Conservation (phyloP, 2,113 vertebrate species). For the Aptenodytes patagonicus region DNA sequence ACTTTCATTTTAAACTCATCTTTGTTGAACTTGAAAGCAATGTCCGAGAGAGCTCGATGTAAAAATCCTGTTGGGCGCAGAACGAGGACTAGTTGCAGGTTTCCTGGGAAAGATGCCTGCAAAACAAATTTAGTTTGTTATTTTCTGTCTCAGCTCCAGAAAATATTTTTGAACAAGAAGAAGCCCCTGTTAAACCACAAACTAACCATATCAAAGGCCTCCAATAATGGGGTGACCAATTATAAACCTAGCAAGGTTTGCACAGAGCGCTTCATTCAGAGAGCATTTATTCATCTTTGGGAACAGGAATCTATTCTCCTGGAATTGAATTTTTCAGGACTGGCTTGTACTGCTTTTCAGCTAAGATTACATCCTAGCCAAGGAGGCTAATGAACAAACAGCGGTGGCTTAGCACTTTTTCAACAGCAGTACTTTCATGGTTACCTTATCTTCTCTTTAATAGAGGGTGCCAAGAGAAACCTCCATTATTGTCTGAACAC, state of each 20-base stretch:
- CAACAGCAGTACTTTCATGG: neutral
- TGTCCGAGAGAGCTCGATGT: slow-evolving; percentile 88
- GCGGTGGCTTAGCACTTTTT: neutral
- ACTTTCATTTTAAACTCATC: slow-evolving; percentile 99
- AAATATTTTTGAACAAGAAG: neutral
- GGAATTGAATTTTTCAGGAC: neutral
- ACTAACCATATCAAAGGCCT: neutral
- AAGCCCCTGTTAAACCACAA: neutral
- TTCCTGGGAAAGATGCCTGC: slow-evolving; percentile 95
- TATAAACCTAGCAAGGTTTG: neutral
- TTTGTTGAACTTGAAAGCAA: slow-evolving; percentile 91
- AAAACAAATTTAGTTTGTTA: neutral
- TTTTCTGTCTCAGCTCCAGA: neutral
- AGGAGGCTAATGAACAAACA: neutral
- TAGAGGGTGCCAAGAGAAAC: neutral
- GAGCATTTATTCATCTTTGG: neutral
- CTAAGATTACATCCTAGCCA: neutral
- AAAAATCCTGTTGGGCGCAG: slow-evolving; percentile 89
- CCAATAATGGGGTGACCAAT: neutral
- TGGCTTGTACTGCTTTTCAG: neutral
- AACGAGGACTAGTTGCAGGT: slow-evolving; percentile 93
- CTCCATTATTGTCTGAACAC: neutral
- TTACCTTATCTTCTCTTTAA: neutral
- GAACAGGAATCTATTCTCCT: neutral
- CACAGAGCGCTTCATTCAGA: neutral